Evolutionary conservation across 1,140 invertebrate species (phyloP), one percentile per base, ranked within the genome.

Genomic region (Drosophila orosa): DNA sequence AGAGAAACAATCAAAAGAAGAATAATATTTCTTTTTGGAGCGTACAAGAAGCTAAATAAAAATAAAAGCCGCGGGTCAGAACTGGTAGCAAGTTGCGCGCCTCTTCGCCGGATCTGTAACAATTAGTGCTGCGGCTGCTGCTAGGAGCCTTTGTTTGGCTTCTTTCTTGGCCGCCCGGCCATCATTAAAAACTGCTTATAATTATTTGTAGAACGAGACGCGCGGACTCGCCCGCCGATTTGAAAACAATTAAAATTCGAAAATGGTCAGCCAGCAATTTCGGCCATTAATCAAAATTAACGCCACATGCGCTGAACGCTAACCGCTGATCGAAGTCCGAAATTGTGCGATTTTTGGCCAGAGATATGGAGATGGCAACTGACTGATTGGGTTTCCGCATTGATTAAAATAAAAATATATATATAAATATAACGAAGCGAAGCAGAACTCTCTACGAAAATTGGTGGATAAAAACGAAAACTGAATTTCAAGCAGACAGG

Each of bases 251-350:
- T 87, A 84, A 84, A 87, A 89, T 80, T 80, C 66, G 54, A 82
- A 86, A 85, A 86, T 85, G 82, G 57, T 81, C 74, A 81, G 60
- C 57, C 78, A 80, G 76, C 79, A 83, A 87, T 85, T 85, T 89
- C 67, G 84, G 66, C 86, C 85, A 90, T 90, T 90, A 90, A 90
- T 90, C 85, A 90, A 90, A 90, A 90, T 90, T 90, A 90, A 90
- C 84, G 75, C 82, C 83, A 87, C 82, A 86, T 86, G 82, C 82
- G 73, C 77, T 82, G 78, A 80, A 48, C 54, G 45, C 31, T 71
- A 62, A 37, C 22, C 59, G 74, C 73, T 50, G 73, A 75, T 52
- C 73, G 45, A 75, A 58, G 54, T 57, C 52, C 68, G 42, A 71
- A 48, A 58, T 8, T 67, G 31, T 78, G 61, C 44, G 58, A 71